Evolutionary conservation across 2,888 invertebrate species (phyloP).

Genomic region (Drosophila koepferae): DNA sequence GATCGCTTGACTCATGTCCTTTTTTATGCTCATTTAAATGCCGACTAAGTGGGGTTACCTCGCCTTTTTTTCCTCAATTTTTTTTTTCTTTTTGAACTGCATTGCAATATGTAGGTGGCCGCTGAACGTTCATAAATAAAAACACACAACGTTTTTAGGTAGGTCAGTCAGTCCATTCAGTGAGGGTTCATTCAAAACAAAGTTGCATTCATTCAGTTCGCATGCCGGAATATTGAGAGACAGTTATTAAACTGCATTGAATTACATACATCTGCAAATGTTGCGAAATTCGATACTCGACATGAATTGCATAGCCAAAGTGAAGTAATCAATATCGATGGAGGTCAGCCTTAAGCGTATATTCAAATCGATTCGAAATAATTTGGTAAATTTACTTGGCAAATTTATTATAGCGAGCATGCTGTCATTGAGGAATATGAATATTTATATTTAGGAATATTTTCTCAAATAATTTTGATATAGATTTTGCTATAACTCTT

Average conservation of each 20-base stretch:
- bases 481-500: neutral
- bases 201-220: conserved; percentile 32
- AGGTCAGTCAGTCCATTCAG: conserved; percentile 41
- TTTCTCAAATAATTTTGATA: neutral
- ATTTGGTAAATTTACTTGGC: neutral
- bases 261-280: conserved; percentile 74
- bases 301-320: conserved; percentile 51
- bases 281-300: conserved; percentile 67
- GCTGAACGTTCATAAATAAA: conserved; percentile 2
- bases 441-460: neutral
- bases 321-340: conserved; percentile 40
- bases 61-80: conserved; percentile 1
- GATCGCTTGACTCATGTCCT: conserved; percentile 62
- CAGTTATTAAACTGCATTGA: conserved; percentile 65
- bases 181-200: conserved; percentile 49
- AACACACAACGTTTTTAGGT: conserved; percentile 8
- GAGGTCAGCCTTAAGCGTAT: conserved; percentile 3
- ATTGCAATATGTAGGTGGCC: conserved; percentile 19
- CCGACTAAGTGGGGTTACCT: conserved; percentile 68
- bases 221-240: conserved; percentile 56
- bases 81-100: conserved; percentile 16
- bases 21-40: conserved; percentile 63
- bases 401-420: neutral
- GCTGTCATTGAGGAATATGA: neutral
- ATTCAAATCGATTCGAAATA: neutral